A percentile compares a stretch with the other conserved stretches of the same genome.
Conservation (phyloP, 2,888 invertebrate species). For the Slavum lentiscoides region DNA sequence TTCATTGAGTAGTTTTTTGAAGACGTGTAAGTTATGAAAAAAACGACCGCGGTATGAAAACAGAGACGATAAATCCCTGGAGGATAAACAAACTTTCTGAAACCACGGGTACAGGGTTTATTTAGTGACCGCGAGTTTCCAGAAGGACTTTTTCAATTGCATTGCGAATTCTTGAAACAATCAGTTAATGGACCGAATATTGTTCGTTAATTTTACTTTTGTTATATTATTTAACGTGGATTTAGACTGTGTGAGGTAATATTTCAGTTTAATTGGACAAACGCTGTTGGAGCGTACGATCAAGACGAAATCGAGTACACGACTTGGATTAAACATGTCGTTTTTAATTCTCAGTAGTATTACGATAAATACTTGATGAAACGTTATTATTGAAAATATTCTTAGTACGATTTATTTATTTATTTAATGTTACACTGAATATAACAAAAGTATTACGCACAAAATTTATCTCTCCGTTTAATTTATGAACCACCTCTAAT, state of each 20-base stretch:
- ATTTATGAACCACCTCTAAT: neutral
- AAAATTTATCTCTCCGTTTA: neutral
- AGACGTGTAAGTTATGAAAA: conserved; percentile 12
- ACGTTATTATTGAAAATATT: neutral
- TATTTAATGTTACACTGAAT: neutral
- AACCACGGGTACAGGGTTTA: conserved; percentile 30
- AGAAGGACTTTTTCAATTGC: conserved; percentile 41
- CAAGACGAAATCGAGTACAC: no score
- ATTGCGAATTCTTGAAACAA: conserved; percentile 35
- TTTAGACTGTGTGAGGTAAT: neutral
- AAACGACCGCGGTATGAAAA: neutral
- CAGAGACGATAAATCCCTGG: conserved; percentile 26
- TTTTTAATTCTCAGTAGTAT: neutral
- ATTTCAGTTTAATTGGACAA: conserved; percentile 6
- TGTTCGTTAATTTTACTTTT: conserved; percentile 8
- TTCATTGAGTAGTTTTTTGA: conserved; percentile 34
- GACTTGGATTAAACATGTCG: neutral
- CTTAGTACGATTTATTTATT: neutral
- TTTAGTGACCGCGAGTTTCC: conserved; percentile 27
- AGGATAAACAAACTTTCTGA: conserved; percentile 37
- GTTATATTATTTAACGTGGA: neutral
- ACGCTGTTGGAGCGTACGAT: neutral
- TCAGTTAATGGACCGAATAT: conserved; percentile 42
- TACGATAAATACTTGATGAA: neutral
- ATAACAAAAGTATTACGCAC: neutral